A percentile compares a stretch with the other conserved stretches of the same genome.
Conservation (phyloP, 2,888 invertebrate species). For the Drosophila mulleri region DNA sequence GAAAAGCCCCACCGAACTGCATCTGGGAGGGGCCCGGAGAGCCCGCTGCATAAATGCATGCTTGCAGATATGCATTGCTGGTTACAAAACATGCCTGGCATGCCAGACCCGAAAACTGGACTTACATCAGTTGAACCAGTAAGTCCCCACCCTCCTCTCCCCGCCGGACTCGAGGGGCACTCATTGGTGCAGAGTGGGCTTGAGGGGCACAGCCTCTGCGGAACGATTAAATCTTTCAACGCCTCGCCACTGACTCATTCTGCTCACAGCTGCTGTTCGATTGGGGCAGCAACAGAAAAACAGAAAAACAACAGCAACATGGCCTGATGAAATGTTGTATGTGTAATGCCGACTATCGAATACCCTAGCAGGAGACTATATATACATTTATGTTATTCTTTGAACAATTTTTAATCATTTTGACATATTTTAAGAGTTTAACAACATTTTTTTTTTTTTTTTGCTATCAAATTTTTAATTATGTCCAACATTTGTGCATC, state of each 20-base stretch:
- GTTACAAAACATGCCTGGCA: conserved; percentile 15
- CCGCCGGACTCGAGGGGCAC: not conserved
- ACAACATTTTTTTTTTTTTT: too few relatives aligned
- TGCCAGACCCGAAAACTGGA: conserved; percentile 46
- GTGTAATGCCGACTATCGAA: not conserved
- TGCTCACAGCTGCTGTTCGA: conserved; percentile 64
- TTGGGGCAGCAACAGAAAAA: conserved; percentile 37
- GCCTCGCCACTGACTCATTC: conserved; percentile 78
- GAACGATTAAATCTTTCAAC: conserved; percentile 79
- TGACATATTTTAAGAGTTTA: too few relatives aligned
- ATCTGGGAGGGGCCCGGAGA: conserved; percentile 42
- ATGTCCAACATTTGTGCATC: too few relatives aligned
- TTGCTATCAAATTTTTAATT: too few relatives aligned
- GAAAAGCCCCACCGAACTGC: conserved; percentile 15
- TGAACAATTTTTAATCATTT: not conserved
- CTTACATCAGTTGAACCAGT: conserved; percentile 25
- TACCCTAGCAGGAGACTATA: not conserved
- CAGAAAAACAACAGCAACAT: conserved; percentile 4
- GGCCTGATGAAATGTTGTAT: too few relatives aligned
- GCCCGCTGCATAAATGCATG: not conserved
- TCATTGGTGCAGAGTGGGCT: conserved; percentile 24
- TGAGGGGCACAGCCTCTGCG: conserved; percentile 52
- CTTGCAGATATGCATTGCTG: conserved; percentile 1
- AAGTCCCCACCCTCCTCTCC: not conserved
- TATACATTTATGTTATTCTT: too few relatives aligned